Evolutionary conservation across 2,888 invertebrate genomes (phyloP).

Genomic region (Cremastinae sp.): DNA sequence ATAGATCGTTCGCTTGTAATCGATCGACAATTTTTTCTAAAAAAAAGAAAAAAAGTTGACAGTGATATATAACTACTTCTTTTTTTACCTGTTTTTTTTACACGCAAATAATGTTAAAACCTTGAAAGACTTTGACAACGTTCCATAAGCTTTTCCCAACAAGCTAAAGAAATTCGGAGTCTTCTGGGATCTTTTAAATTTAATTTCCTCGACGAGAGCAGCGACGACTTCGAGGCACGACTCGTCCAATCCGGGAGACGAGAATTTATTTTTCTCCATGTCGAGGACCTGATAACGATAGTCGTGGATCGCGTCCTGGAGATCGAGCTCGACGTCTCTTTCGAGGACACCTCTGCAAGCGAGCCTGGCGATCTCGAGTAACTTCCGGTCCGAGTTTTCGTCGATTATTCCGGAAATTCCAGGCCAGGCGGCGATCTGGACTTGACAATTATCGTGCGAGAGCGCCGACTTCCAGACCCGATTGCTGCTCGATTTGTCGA

Average conservation of each 20-base stretch:
- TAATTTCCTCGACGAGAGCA: conserved; percentile 30
- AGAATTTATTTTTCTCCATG: not conserved
- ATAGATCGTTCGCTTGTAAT: conserved; percentile 65
- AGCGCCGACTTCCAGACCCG: conserved; percentile 63
- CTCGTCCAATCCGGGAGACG: conserved; percentile 4
- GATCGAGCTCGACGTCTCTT: conserved; percentile 65
- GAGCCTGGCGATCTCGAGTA: conserved; percentile 50
- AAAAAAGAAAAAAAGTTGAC: not conserved
- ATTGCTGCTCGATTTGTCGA: not conserved
- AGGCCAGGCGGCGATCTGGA: conserved; percentile 69
- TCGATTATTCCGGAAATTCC: conserved; percentile 50
- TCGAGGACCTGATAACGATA: conserved; percentile 67
- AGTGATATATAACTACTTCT: too few relatives aligned
- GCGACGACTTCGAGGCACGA: conserved; percentile 28
- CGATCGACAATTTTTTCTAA: conserved; percentile 27
- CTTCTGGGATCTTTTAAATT: conserved; percentile 62
- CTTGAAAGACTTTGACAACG: conserved; percentile 55
- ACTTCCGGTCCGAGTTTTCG: conserved; percentile 31
- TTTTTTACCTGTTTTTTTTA: not conserved
- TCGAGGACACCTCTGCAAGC: conserved; percentile 12
- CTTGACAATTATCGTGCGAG: conserved; percentile 64
- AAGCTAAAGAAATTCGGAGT: conserved; percentile 71
- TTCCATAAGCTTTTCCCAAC: conserved; percentile 70
- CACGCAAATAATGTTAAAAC: too few relatives aligned
- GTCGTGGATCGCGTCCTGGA: conserved; percentile 70